phyloP scores from a whole-genome alignment of 2,113 vertebrate genomes.

The Boulengeromyrus knoepffleri region DNA sequence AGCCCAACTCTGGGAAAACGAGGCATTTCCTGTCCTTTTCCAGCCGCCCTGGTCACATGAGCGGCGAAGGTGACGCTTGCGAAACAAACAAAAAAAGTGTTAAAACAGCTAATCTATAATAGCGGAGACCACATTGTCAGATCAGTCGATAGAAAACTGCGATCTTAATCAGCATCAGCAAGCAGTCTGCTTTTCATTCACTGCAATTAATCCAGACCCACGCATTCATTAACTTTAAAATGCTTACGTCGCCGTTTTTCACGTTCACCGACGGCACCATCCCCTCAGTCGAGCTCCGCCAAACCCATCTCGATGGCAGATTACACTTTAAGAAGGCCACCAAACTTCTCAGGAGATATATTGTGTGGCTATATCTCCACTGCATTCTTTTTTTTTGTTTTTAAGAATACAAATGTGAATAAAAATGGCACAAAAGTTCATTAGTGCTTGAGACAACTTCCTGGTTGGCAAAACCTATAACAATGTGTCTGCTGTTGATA shows the following conservation, averaged over 20 bases:
- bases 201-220: slow-evolving; percentile 5
- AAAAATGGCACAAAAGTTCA: neutral
- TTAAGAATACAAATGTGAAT: neutral
- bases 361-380: neutral
- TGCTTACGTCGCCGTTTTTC: slow-evolving; percentile 12
- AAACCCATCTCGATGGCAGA: neutral
- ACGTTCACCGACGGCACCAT: neutral
- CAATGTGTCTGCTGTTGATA: neutral
- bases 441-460: neutral
- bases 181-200: slow-evolving; percentile 1
- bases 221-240: slow-evolving; percentile 17
- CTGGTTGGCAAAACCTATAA: neutral
- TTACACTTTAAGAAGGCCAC: neutral
- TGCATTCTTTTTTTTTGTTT: neutral
- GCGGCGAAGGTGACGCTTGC: slow-evolving; percentile 16
- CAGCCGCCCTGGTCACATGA: neutral
- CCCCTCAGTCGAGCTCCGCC: neutral
- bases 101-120: slow-evolving; percentile 27
- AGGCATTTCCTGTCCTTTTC: neutral
- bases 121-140: slow-evolving; percentile 9
- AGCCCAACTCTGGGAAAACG: neutral
- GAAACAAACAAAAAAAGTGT: slow-evolving; percentile 10
- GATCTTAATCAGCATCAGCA: slow-evolving; percentile 16
- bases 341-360: neutral
- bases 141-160: slow-evolving; percentile 20